Evolutionary conservation across 2,888 invertebrate species (phyloP).

Genomic region (Chymomyza caudatula): DNA sequence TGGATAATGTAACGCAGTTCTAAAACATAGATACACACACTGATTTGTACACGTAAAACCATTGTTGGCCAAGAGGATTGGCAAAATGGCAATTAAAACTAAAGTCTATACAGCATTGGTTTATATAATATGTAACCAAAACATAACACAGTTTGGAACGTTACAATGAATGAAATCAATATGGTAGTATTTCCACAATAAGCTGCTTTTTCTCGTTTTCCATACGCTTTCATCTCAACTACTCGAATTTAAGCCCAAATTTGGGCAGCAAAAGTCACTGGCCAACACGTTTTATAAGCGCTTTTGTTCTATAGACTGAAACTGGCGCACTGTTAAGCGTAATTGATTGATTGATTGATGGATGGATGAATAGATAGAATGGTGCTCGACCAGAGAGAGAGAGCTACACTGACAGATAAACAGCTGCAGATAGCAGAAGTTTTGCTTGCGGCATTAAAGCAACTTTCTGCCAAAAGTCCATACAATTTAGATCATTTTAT

Average conservation of each 20-base stretch:
- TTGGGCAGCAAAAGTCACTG: background rate
- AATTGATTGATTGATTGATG: conserved; percentile 67
- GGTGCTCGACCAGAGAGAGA: background rate
- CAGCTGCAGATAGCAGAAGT: background rate
- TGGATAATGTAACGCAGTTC: no score
- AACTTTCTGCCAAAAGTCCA: conserved; percentile 25
- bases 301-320: background rate
- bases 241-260: background rate
- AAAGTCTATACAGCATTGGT: no score
- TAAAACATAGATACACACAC: no score
- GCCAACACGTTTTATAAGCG: background rate
- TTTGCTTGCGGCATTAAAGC: background rate
- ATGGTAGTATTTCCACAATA: background rate
- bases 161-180: no score
- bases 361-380: conserved; percentile 26
- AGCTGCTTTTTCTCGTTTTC: background rate
- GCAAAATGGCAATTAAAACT: no score
- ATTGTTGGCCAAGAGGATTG: no score
- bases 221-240: background rate
- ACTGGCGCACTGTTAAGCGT: conserved; percentile 55
- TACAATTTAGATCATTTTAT: conserved; percentile 61
- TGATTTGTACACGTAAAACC: no score
- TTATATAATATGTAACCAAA: no score
- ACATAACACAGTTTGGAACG: no score
- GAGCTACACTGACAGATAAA: conserved; percentile 10